Evolutionary conservation across 2,888 invertebrate genomes (phyloP), one percentile per base, ranked within the genome.

Genomic region (Diplolepis rosae): DNA sequence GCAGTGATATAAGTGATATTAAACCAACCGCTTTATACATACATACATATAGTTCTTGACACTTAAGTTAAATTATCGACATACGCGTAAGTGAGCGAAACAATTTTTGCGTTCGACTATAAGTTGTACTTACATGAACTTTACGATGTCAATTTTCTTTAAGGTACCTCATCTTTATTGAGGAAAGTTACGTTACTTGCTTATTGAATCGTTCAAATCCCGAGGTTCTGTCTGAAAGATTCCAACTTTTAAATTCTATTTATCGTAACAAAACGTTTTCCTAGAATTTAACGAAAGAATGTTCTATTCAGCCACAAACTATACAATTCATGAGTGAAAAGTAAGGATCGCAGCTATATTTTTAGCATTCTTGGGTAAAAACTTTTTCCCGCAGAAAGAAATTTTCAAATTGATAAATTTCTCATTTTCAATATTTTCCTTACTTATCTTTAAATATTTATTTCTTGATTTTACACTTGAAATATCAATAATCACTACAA

Each of bases 91-190:
- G 54, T 32, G 18, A 18, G 32, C 11, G n/a, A 39, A 24, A 24
- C 24, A 24, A 24, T 56, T 61, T n/a, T 11, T 61, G 13, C 56
- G 15, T 32, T 32, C 13, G 39, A 39, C 56, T 35, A 24, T 11
- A n/a, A n/a, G 1, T 7, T 11, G 24, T 61, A 61, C 24, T 61
- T 56, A 61, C 56, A 61, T 39, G 35, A 56, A 61, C 35, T 61
- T 61, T 61, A 61, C 24, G 39, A 61, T 35, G 56, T 61, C 56
- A 61, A 61, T 61, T 61, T 61, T 61, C 24, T 39, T 24, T 35
- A 61, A 61, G 24, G 35, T 35, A 11, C 24, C 56, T 22, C 32
- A n/a, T 39, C 5, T n/a, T 24, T 39, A 61, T 61, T 61, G 56
- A 61, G 39, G 6, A 7, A 61, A 39, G 35, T 61, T 39, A 61